Evolutionary conservation across 2,888 invertebrate genomes (phyloP), one percentile per base, ranked within the genome.

Genomic region (Orchesella flavescens): DNA sequence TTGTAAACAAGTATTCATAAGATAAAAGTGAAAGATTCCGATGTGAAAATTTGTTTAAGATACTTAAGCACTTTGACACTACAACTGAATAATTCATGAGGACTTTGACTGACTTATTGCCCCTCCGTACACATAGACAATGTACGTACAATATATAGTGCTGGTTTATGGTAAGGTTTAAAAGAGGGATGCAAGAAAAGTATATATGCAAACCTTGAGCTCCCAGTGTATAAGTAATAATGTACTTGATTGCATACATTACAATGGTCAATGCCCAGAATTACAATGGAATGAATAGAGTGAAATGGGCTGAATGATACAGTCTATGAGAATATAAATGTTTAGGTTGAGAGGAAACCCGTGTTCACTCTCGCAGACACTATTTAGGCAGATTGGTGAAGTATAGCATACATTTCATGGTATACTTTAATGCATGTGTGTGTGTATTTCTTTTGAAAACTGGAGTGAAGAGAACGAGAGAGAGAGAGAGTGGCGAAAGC

Each of bases 51-150:
- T 82, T 82, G 82, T 82, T 82, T 82, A 82, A 82, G 75, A 82
- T 82, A 75, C 76, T 76, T 82, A 82, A 82, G 82, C 82, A 76
- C 82, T 76, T 75, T 76, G 82, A 82, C 82, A 82, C 82, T 82
- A 75, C 82, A 82, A 72, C 72, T 82, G 82, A 82, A 82, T 82
- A 82, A 82, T 82, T 82, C 82, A 82, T 82, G 82, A 82, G 76
- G 82, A 82, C 75, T 82, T 76, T 82, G 82, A 69, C 82, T 82
- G 75, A 82, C 82, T 82, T 82, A 82, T 82, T 82, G 82, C 81
- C 75, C 55, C n/a, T 63, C 46, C 61, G 81, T 74, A 81, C 77
- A 71, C 44, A 61, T 1, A 53, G 19, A 19, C 57, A 17, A 57
- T 57, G 21, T 57, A 19, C 21, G 3, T 57, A 17, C 21, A 17